A percentile compares a stretch with the other conserved stretches of the same genome.
Evolutionary conservation across 2,113 vertebrate species (phyloP).

Genomic region (Bufo bufo): DNA sequence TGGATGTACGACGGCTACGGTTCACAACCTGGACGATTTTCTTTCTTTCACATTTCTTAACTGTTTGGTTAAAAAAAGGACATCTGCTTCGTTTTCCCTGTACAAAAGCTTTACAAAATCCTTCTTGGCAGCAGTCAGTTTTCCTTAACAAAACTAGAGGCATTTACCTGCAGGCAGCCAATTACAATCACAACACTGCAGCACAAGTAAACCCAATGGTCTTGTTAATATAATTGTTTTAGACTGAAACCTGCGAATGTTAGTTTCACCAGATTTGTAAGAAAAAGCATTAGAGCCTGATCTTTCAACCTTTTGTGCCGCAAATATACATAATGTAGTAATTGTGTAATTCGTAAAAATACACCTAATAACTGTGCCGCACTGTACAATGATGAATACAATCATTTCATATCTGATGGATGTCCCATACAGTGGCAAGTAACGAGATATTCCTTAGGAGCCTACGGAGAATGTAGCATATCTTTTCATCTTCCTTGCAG

Average conservation of each 20-base stretch:
- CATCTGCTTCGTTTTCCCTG: conserved; percentile 62
- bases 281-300: conserved; percentile 37
- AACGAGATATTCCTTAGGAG: not conserved
- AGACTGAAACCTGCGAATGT: conserved; percentile 59
- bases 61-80: conserved; percentile 59
- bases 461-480: not conserved
- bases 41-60: conserved; percentile 61
- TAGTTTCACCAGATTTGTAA: conserved; percentile 41
- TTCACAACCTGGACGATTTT: conserved; percentile 59
- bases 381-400: not conserved
- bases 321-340: not conserved
- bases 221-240: conserved; percentile 65
- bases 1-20: conserved; percentile 26
- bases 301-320: conserved; percentile 1
- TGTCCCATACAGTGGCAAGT: not conserved
- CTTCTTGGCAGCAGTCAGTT: conserved; percentile 62
- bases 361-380: not conserved
- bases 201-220: conserved; percentile 61
- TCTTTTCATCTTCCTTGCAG: not conserved
- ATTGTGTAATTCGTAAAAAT: not conserved
- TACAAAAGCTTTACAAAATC: conserved; percentile 63
- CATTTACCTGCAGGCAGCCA: conserved; percentile 64
- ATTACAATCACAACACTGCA: conserved; percentile 63
- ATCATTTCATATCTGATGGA: not conserved
- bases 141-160: conserved; percentile 63